A percentile compares a stretch with the other conserved stretches of the same genome.
Evolutionary conservation across 2,113 vertebrate species (phyloP).

Genomic region (Rissa tridactyla): DNA sequence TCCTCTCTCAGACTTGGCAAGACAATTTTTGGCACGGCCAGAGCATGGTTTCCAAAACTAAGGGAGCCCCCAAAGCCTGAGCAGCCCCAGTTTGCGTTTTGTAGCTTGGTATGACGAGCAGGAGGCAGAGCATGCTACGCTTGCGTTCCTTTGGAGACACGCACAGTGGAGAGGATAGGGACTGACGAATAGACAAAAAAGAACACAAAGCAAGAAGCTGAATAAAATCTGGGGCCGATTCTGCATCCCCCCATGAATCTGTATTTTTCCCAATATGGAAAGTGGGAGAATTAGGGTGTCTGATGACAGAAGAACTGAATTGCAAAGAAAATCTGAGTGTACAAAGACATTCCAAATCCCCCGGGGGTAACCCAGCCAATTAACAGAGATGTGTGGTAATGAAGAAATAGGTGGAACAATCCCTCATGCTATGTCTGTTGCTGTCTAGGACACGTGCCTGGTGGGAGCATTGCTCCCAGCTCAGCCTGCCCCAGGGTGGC

Average conservation of each 20-base stretch:
- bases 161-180: background rate
- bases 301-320: background rate
- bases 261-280: accelerated
- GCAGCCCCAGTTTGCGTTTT: background rate
- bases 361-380: background rate
- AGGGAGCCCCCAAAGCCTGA: background rate
- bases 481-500: background rate
- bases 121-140: background rate
- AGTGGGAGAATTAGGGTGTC: background rate
- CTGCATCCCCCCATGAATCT: background rate
- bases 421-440: background rate
- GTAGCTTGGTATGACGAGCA: background rate
- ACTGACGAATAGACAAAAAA: background rate
- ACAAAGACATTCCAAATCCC: background rate
- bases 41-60: background rate
- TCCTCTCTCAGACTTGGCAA: background rate
- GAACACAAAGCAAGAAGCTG: background rate
- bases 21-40: background rate
- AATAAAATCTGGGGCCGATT: background rate
- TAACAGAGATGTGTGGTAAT: background rate
- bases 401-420: background rate
- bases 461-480: accelerated
- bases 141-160: background rate
- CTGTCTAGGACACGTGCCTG: background rate
- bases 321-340: background rate